Base-by-base conservation (phyloP, 2,888 invertebrate genomes). In the Harpalus rufipes region DNA sequence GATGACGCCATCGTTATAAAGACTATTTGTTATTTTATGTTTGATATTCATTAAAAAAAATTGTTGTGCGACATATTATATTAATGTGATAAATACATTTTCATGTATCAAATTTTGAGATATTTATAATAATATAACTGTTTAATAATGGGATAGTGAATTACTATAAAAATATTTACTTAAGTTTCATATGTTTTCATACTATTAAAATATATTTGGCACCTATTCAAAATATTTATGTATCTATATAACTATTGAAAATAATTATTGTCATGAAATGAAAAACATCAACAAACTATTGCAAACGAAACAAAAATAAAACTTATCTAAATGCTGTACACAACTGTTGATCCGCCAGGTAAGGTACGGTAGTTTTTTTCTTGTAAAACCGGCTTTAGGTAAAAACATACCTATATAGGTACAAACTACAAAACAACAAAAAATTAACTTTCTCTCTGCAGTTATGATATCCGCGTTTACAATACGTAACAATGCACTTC, bases 341-440 rank as follows among this genome's bases (percentile, higher is more conserved):
- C 72, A 68, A 7, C 72, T 82, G 68, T 82, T 56, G 68, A 68
- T 51, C 80, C n/a, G 84, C 83, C 78, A 84, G 84, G 84, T 84
- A 84, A 65, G 58, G 84, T 84, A 84, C 76, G 78, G 76, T 63
- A 16, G 76, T 78, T 78, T 76, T 83, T 78, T 61, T 74, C 61
- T 65, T 84, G 84, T 84, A 61, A 78, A 84, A 84, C 84, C 78
- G 78, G 84, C 84, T 84, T 59, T 78, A 84, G 78, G 84, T 84
- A 84, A 78, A 84, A 78, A 84, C 76, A 76, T 51, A 78, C 59
- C 84, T 83, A 74, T 83, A 32, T 63, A 78, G 41, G 41, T 44
- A 74, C 72, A 74, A 41, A 41, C 25, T 16, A 58, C 59, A 74
- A n/a, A 32, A 78, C 51, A 84, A 84, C 51, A 84, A 84, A 84